These are phyloP conservation scores for Pantelozetes paolii DNA, from an alignment of 2,888 invertebrate genomes.

Conservation along the genomic window DNA sequence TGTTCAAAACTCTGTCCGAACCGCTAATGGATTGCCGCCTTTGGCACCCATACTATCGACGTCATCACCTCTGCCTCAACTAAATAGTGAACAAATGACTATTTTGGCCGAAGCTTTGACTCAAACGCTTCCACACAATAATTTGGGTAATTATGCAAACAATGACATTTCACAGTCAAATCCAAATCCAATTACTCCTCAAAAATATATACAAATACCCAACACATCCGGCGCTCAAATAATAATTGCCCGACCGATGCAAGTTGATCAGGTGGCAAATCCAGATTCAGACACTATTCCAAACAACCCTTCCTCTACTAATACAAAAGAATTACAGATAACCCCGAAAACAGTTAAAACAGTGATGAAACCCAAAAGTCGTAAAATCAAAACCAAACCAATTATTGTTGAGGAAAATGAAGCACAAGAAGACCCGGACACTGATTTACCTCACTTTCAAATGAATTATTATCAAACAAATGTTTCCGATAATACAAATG, in stretches of 20 bases:
- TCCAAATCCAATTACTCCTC: neutral
- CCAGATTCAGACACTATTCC: neutral
- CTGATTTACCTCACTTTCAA: neutral
- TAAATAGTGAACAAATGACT: conserved; percentile 9
- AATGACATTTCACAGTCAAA: neutral
- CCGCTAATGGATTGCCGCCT: neutral
- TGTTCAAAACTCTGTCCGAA: conserved; percentile 15
- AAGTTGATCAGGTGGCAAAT: neutral
- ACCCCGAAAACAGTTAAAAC: neutral
- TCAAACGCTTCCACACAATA: conserved; percentile 10
- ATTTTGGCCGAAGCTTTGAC: neutral
- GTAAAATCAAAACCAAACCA: neutral
- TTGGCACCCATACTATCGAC: neutral
- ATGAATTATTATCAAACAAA: neutral
- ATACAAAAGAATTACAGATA: neutral
- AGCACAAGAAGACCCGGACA: neutral
- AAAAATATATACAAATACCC: neutral
- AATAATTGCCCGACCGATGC: neutral
- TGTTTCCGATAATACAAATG: neutral
- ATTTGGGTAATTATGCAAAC: neutral
- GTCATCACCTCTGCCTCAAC: neutral
- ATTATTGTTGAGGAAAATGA: no score
- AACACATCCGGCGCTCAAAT: neutral
- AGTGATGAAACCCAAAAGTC: neutral
- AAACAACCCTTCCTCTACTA: neutral